Percentiles rank a stretch among this genome's conserved stretches.
Conservation (phyloP, 2,797 vertebrate genomes). For the Propithecus perrieri region DNA sequence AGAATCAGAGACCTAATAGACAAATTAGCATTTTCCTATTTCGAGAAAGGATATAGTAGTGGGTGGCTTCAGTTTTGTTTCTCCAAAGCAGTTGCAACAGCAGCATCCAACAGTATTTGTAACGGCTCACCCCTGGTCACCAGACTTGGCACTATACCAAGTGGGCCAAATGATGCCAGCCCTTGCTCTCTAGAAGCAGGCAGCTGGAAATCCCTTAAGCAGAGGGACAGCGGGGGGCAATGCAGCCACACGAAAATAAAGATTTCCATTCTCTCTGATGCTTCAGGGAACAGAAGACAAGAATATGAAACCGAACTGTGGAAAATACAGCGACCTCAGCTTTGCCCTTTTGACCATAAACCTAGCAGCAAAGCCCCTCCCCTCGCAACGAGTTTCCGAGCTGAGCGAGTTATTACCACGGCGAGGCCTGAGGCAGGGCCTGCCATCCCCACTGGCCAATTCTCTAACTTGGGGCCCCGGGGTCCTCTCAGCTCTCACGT, state of each 20-base stretch:
- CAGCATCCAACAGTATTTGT: rapidly evolving
- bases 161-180: not conserved
- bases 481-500: not conserved
- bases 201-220: too few relatives aligned
- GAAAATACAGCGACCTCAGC: not conserved
- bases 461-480: not conserved
- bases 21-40: not conserved
- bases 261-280: not conserved
- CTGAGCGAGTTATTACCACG: not conserved
- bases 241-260: not conserved
- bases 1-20: not conserved
- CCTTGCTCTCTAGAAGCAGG: not conserved
- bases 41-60: constrained; percentile 20
- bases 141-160: rapidly evolving
- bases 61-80: not conserved
- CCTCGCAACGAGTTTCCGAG: rapidly evolving
- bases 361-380: not conserved
- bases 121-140: rapidly evolving
- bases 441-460: not conserved
- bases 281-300: not conserved
- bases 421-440: not conserved
- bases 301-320: rapidly evolving
- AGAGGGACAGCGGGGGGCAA: not conserved
- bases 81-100: not conserved
- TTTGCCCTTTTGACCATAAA: not conserved